Evolutionary conservation across 2,113 vertebrate genomes (phyloP), one percentile per base, ranked within the genome.

Genomic region (Meleagris gallopavo): DNA sequence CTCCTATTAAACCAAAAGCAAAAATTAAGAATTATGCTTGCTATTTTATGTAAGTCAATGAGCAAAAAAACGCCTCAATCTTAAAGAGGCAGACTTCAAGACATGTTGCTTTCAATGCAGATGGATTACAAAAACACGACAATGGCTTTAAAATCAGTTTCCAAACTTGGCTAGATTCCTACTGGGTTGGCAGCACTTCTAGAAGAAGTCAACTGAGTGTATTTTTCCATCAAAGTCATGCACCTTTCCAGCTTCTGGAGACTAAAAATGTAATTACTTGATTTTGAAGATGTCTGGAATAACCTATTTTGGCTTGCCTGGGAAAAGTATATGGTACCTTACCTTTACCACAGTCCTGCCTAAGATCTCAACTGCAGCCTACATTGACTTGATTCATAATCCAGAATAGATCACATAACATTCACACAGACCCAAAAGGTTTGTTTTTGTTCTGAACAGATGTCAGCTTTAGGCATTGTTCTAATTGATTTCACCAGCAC

Each of bases 11-110:
- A 87, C 32, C 50, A 88, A 19, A 61, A 54, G 57, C 65, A 87
- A 85, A 85, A 92, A 54, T 84, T n/a, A 29, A 29, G 5, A 30
- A 54, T 12, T 40, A 29, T 5, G 8, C 84, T 75, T 66, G 41
- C 81, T 84, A 45, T 61, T 93, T 87, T 57, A 86, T 83, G 32
- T 65, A 79, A 82, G 79, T 50, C 69, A 27, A 72, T 84, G 92
- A 89, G 57, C 58, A 82, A 61, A 82, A 95, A 83, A 4, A 4
- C 3, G 73, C 10, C 38, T 72, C 38, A 13, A 36, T 41, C 46
- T 70, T 48, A 54, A n/a, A 65, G 25, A 60, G 21, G 38, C 40
- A 71, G 40, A 64, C 25, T 38, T 25, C 54, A 76, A 38, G 40
- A 48, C 7, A 62, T 27, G 29, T 60, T 88, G 30, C 25, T 89